Base-by-base conservation (phyloP, 2,888 invertebrate genomes). In the Meteorus colon region DNA sequence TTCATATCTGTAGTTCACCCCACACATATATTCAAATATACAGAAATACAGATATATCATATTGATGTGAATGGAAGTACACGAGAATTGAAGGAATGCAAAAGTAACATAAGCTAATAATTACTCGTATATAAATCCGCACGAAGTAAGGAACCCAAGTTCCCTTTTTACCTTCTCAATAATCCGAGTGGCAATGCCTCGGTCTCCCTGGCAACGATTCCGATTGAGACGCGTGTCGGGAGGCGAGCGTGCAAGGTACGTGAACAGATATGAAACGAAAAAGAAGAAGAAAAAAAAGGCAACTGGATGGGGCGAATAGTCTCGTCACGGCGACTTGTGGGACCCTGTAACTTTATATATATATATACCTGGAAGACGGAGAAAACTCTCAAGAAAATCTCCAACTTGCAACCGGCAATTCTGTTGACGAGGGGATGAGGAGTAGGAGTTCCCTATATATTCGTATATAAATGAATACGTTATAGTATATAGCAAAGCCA, bases 341-440 rank as follows among this genome's bases (percentile, higher is more conserved):
- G 41, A 67, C 55, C 12, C 16, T 67, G 19, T 24, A 37, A 69
- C 48, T 29, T 69, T 59, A 31, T 31, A 60, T 27, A 6, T 60
- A 24, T 27, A 60, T 68, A 51, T 24, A 55, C 19, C 14, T 24
- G n/a, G 12, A 24, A 59, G 51, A 73, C 72, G 76, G 27, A 24
- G 59, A 72, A 51, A 84, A 84, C 80, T 81, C 80, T 79, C 76
- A 78, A 83, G 87, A 86, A 87, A 89, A 87, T 88, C 87, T 87
- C 84, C 84, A 88, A 89, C 86, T 88, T 86, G 82, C 81, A 86
- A 87, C 87, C 85, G 79, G 86, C 83, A 86, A 88, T 89, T 88
- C 82, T 60, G 51, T 72, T 75, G 67, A 59, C 66, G 63, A 75
- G 66, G n/a, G 71, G 71, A 75, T 59, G 34, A 62, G n/a, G 68